Evolutionary conservation across 2,797 vertebrate species (phyloP).

Genomic region (Vultur gryphus): DNA sequence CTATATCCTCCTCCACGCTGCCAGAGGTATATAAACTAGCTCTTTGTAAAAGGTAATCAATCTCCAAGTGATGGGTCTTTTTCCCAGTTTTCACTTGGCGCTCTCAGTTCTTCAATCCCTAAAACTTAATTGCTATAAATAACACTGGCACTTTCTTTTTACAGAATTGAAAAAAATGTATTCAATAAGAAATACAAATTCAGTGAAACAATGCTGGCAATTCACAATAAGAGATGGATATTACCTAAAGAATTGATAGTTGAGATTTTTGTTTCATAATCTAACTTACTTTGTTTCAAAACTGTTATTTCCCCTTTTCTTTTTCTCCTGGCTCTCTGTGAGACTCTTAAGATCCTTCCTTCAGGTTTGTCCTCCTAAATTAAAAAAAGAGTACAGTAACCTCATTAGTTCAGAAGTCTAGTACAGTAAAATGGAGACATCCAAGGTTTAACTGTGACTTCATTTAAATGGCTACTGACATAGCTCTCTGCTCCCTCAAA

Average conservation of each 20-base stretch:
- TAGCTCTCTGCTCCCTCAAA: neutral
- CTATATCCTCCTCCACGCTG: neutral
- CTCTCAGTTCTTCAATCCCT: neutral
- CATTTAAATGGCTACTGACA: neutral
- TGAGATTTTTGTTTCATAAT: neutral
- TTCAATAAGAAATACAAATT: neutral
- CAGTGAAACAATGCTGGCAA: neutral
- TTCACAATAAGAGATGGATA: neutral
- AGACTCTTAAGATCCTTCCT: conserved; percentile 77
- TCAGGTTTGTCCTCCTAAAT: conserved; percentile 81
- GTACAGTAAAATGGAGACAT: neutral
- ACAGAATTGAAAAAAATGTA: neutral
- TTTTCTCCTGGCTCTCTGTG: conserved; percentile 80
- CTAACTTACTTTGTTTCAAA: conserved; percentile 80
- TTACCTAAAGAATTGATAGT: neutral
- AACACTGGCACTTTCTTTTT: neutral
- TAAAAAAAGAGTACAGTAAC: neutral
- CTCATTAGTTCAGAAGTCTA: neutral
- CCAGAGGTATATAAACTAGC: neutral
- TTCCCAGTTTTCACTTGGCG: neutral
- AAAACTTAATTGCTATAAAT: neutral
- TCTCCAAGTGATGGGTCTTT: neutral
- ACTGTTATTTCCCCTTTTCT: conserved; percentile 78
- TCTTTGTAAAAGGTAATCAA: neutral
- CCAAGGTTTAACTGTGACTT: neutral